phyloP scores from a whole-genome alignment of 2,113 vertebrate genomes.

The Melanocharis versteri region DNA sequence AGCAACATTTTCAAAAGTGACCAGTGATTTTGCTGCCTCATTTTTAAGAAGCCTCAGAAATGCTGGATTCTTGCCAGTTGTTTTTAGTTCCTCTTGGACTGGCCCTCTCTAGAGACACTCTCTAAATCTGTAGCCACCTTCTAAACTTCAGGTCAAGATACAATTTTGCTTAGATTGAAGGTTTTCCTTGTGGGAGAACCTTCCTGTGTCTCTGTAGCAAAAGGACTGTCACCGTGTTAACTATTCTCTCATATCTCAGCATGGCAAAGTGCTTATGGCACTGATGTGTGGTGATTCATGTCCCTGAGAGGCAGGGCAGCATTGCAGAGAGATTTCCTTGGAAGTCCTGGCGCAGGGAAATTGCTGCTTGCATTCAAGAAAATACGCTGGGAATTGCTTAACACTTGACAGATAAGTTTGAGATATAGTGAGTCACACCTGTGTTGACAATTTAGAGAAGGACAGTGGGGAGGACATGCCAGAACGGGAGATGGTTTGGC shows the following conservation, averaged over 20 bases:
- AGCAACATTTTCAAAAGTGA: background rate
- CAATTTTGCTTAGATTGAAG: background rate
- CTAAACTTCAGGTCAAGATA: background rate
- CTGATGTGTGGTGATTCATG: background rate
- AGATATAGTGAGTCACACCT: background rate
- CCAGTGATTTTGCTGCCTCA: background rate
- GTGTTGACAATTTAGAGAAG: background rate
- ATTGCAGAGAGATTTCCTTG: background rate
- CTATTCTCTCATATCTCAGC: background rate
- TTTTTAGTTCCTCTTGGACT: background rate
- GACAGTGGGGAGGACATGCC: accelerated
- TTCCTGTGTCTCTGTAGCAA: background rate
- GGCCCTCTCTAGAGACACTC: background rate
- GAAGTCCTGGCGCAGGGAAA: background rate
- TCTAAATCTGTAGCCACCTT: background rate
- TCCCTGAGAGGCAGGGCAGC: background rate
- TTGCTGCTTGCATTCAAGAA: background rate
- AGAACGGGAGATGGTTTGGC: background rate
- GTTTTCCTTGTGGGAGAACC: background rate
- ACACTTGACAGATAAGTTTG: background rate
- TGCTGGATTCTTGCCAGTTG: background rate
- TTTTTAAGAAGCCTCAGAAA: background rate
- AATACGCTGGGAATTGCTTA: background rate
- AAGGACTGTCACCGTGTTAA: accelerated
- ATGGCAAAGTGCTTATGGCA: accelerated